These are phyloP conservation scores for Psittacula derbiana DNA, from an alignment of 2,797 vertebrate genomes.

Conservation along the genomic window DNA sequence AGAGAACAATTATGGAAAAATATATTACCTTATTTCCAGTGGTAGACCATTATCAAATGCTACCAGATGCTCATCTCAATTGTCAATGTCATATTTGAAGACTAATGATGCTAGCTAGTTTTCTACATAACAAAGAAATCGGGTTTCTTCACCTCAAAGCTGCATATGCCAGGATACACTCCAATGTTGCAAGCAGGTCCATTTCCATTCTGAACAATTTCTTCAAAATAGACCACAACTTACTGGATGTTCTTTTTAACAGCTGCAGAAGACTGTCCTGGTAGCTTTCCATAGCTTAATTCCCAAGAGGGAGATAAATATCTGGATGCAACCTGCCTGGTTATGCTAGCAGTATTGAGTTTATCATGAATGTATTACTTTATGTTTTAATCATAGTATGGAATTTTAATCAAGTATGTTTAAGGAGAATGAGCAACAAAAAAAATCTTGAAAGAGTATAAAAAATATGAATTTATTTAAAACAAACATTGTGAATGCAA, in stretches of 20 bases:
- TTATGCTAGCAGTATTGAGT: not conserved
- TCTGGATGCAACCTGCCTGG: not conserved
- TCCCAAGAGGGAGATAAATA: not conserved
- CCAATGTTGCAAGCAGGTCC: not conserved
- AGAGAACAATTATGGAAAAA: constrained; percentile 23
- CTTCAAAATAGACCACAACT: not conserved
- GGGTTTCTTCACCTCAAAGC: not conserved
- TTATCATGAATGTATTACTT: not conserved
- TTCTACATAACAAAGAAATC: not conserved
- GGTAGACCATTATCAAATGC: constrained; percentile 53
- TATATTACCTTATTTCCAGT: constrained; percentile 47
- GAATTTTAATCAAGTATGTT: not conserved
- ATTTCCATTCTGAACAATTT: not conserved
- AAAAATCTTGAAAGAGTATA: not conserved
- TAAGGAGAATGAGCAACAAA: not conserved
- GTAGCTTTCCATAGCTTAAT: not conserved
- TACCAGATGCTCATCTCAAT: constrained; percentile 58
- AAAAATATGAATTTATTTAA: not conserved
- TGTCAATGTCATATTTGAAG: constrained; percentile 9
- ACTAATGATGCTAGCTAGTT: not conserved
- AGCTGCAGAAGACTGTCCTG: not conserved
- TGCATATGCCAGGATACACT: not conserved
- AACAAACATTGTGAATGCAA: not conserved
- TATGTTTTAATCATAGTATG: not conserved
- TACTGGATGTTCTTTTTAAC: not conserved